Base-by-base conservation (phyloP, 2,113 vertebrate species). In the Cottus gobio region DNA sequence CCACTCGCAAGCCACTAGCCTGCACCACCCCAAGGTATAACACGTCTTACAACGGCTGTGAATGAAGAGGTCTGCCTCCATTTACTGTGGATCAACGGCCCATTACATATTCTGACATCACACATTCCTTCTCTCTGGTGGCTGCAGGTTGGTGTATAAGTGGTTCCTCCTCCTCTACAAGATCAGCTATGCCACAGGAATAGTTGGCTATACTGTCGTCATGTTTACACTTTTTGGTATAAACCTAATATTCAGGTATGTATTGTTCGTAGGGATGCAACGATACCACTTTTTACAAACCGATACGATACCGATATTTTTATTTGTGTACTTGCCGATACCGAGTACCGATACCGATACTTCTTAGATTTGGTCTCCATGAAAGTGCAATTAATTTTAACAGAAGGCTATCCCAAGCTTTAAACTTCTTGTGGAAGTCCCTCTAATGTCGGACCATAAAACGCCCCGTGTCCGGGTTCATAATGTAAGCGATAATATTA, bases 181-280 rank as follows among this genome's bases (percentile, higher is more conserved):
- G 92, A 96, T 99, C 89, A 99, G 98, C 92, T 99, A 99, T 34
- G 96, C 96, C 72, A 98, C 96, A 0, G 98, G 98, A 11, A 99
- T 99, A 0, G 93, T 97, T 70, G 98, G 98, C 61, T 99, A 99
- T 89, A 95, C 94, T 80, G 97, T 97, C 3, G 96, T 99, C 72
- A 99, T 99, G 98, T 99, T 99, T 87, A 99, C 98, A 0, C 96
- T 99, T 64, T 99, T 99, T 85, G 97, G 98, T 75, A 96, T 99
- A 78, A 99, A 99, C 82, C 93, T 99, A 60, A 87, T 99, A 88
- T 98, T 99, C 95, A 97, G 98, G 98, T 99, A 90, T 94, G 97
- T 92, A 69, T 71, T 34, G 8, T 58, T 60, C 26, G 4, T 16
- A n/a, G n/a, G n/a, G n/a, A n/a, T n/a, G n/a, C n/a, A n/a, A n/a